phyloP scores from a whole-genome alignment of 2,113 vertebrate genomes.

The Pterocles burchelli region DNA sequence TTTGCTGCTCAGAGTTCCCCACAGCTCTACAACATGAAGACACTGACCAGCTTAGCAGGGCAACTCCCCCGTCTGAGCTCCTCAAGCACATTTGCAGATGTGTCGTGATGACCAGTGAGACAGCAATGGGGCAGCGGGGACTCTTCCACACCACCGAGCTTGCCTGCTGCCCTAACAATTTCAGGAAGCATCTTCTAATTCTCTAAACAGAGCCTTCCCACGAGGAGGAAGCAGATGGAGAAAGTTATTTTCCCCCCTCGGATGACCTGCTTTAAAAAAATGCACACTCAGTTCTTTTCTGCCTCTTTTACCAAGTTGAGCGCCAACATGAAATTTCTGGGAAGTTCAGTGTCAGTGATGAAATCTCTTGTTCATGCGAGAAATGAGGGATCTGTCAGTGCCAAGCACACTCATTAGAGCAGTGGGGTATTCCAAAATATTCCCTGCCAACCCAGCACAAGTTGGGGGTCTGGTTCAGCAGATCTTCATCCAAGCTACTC shows the following conservation, averaged over 20 bases:
- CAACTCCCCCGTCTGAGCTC: background rate
- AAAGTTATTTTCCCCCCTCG: constrained; percentile 46
- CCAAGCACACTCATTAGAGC: background rate
- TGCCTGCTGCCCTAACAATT: background rate
- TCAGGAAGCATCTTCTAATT: constrained; percentile 59
- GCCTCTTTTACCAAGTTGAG: background rate
- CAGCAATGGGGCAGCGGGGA: background rate
- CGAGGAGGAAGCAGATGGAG: constrained; percentile 66
- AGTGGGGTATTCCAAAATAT: background rate
- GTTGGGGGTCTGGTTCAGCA: background rate
- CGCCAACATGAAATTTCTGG: background rate
- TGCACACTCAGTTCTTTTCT: constrained; percentile 39
- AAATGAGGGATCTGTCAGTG: background rate
- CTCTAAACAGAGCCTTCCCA: constrained; percentile 1
- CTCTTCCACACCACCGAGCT: background rate
- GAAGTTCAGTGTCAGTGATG: background rate
- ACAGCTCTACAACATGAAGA: background rate
- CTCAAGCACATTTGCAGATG: background rate
- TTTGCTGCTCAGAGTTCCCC: background rate
- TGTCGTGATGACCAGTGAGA: fast-evolving
- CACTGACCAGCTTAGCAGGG: fast-evolving
- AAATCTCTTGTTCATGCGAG: background rate
- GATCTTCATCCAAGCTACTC: background rate
- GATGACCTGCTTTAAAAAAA: constrained; percentile 59
- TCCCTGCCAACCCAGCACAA: background rate